These are phyloP conservation scores for Acanthochromis polyacanthus DNA, from an alignment of 2,113 vertebrate genomes.

Conservation along the genomic window DNA sequence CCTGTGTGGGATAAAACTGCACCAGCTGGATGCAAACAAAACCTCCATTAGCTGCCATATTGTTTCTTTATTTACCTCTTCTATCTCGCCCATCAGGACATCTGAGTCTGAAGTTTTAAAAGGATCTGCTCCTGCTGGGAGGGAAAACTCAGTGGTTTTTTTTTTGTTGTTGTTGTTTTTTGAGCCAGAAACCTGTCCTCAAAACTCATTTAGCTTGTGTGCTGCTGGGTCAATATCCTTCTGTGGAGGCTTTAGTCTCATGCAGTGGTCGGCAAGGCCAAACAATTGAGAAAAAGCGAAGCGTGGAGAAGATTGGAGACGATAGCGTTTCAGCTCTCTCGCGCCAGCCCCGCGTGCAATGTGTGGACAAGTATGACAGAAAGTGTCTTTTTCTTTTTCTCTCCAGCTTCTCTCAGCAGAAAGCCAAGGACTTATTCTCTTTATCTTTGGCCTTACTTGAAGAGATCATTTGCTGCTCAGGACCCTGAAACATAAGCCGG, in stretches of 20 bases:
- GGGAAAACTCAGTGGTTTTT: not conserved
- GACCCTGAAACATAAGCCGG: slow-evolving; percentile 72
- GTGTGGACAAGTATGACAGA: slow-evolving; percentile 33
- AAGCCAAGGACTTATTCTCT: slow-evolving; percentile 59
- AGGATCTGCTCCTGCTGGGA: slow-evolving; percentile 6
- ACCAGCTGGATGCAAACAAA: slow-evolving; percentile 39
- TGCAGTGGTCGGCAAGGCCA: slow-evolving; percentile 40
- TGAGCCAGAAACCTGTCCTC: slow-evolving; percentile 15
- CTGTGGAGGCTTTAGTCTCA: slow-evolving; percentile 21
- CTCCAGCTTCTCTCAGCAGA: slow-evolving; percentile 64
- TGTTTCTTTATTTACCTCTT: slow-evolving; percentile 19
- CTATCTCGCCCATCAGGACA: not conserved
- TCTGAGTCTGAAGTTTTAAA: not conserved
- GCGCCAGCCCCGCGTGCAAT: not conserved
- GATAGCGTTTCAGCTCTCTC: slow-evolving; percentile 41
- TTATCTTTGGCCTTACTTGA: slow-evolving; percentile 70
- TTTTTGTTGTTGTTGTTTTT: not conserved
- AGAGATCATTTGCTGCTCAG: slow-evolving; percentile 71
- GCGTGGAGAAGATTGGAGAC: slow-evolving; percentile 20
- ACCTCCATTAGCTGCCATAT: slow-evolving; percentile 1
- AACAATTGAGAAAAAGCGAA: slow-evolving; percentile 48
- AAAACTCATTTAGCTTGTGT: slow-evolving; percentile 50
- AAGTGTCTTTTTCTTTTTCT: slow-evolving; percentile 41
- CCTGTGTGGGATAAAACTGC: slow-evolving; percentile 16
- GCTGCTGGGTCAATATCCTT: slow-evolving; percentile 38